Conservation (phyloP, 2,113 vertebrate species). For the Kryptolebias marmoratus region DNA sequence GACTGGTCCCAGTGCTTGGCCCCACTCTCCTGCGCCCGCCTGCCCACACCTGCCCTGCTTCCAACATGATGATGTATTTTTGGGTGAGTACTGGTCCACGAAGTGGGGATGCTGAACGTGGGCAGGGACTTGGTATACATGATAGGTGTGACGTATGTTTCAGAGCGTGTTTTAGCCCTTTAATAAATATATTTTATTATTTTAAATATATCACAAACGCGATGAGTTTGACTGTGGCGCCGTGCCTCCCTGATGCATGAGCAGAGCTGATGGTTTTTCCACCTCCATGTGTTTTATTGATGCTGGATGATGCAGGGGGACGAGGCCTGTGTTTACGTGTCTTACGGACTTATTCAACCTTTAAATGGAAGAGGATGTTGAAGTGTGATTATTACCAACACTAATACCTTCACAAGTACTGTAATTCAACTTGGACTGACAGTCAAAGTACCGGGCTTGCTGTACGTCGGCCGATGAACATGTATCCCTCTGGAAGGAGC, state of each 20-base stretch:
- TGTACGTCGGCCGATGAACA: constrained; percentile 29
- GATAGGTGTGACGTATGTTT: constrained; percentile 16
- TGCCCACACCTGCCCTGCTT: constrained; percentile 53
- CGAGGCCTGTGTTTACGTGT: constrained; percentile 49
- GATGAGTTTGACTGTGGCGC: constrained; percentile 12
- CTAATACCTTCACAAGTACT: constrained; percentile 26
- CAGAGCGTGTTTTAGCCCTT: constrained; percentile 13
- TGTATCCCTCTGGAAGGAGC: neutral
- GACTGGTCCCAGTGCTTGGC: constrained; percentile 61
- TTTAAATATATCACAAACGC: neutral
- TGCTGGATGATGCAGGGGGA: constrained; percentile 44
- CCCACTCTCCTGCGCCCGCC: constrained; percentile 41
- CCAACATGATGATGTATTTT: constrained; percentile 85
- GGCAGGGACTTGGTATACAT: constrained; percentile 2
- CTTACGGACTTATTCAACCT: constrained; percentile 33
- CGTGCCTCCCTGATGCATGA: constrained; percentile 54
- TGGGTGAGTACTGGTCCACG: constrained; percentile 77
- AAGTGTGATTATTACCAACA: constrained; percentile 12
- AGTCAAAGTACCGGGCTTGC: constrained; percentile 49
- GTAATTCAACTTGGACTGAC: constrained; percentile 27
- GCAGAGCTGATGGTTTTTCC: constrained; percentile 58
- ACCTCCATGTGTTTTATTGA: constrained; percentile 61
- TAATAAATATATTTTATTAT: constrained; percentile 5
- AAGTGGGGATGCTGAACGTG: constrained; percentile 20
- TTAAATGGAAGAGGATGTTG: constrained; percentile 14